A percentile compares a stretch with the other conserved stretches of the same genome.
Conservation (phyloP, 1,140 invertebrate genomes). For the Drosophila bifasciata region DNA sequence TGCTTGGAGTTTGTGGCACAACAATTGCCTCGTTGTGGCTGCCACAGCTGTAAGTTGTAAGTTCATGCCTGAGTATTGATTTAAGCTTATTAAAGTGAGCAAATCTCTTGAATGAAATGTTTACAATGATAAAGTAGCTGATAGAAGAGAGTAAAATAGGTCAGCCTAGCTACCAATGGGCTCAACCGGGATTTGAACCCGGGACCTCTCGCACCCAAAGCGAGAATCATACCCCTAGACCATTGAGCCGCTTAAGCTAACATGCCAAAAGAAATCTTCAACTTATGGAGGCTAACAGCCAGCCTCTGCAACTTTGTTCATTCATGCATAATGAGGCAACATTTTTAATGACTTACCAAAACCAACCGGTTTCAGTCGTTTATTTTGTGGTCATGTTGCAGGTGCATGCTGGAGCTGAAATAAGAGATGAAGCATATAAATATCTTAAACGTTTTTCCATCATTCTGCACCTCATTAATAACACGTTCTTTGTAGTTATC, state of each 20-base stretch:
- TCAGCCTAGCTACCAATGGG: slow-evolving; percentile 84
- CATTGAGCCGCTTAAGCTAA: slow-evolving; percentile 87
- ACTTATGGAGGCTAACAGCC: neutral
- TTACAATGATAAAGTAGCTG: no score
- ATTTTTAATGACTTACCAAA: neutral
- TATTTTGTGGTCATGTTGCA: slow-evolving; percentile 2
- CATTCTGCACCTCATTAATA: no score
- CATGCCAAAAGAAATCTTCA: neutral
- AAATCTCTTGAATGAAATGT: no score
- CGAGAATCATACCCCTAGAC: slow-evolving; percentile 96
- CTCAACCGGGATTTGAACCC: slow-evolving; percentile 94
- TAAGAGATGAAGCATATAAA: no score
- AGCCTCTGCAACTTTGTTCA: no score
- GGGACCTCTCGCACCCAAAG: slow-evolving; percentile 95
- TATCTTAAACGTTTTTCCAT: no score
- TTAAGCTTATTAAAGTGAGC: neutral
- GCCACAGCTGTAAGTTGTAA: neutral
- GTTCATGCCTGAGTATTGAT: neutral
- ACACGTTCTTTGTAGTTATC: no score
- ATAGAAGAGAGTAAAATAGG: no score
- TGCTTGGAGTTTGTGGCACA: slow-evolving; percentile 20
- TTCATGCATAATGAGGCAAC: slow-evolving; percentile 1
- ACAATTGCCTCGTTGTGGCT: slow-evolving; percentile 32
- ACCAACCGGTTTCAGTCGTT: slow-evolving; percentile 3
- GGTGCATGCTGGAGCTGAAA: neutral